These are phyloP conservation scores for Leptosomus discolor DNA, from an alignment of 2,113 vertebrate genomes.

Conservation along the genomic window DNA sequence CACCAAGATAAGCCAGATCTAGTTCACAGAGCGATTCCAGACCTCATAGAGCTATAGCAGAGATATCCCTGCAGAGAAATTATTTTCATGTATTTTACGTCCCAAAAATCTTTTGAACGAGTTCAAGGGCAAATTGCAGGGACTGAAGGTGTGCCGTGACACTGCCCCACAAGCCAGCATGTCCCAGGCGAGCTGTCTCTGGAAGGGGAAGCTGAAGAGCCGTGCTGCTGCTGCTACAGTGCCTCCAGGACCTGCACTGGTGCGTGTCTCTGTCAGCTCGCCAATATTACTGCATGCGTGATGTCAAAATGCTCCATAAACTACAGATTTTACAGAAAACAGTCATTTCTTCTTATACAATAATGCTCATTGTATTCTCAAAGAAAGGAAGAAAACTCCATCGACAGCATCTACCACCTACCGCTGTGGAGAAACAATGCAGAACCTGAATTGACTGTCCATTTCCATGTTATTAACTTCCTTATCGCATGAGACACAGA, in stretches of 20 bases:
- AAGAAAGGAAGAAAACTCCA: not conserved
- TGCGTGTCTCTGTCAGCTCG: not conserved
- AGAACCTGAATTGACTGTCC: not conserved
- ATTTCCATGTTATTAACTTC: not conserved
- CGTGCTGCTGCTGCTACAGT: not conserved
- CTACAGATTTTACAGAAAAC: not conserved
- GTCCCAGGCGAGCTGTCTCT: too few relatives aligned
- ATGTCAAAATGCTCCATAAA: not conserved
- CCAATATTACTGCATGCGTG: too few relatives aligned
- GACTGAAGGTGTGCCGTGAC: accelerated
- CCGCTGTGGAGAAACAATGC: not conserved
- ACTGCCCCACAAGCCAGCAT: not conserved
- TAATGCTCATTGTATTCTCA: not conserved
- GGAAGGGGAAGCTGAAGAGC: not conserved
- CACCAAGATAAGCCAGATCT: not conserved
- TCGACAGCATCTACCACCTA: not conserved
- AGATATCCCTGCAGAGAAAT: not conserved
- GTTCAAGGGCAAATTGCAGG: too few relatives aligned
- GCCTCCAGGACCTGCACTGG: not conserved
- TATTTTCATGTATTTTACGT: not conserved
- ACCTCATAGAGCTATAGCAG: not conserved
- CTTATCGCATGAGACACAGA: not conserved
- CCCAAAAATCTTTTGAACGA: not conserved
- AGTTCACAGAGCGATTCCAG: not conserved
- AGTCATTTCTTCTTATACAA: not conserved